Evolutionary conservation across 2,888 invertebrate species (phyloP).

Genomic region (Tenthredo amoena): DNA sequence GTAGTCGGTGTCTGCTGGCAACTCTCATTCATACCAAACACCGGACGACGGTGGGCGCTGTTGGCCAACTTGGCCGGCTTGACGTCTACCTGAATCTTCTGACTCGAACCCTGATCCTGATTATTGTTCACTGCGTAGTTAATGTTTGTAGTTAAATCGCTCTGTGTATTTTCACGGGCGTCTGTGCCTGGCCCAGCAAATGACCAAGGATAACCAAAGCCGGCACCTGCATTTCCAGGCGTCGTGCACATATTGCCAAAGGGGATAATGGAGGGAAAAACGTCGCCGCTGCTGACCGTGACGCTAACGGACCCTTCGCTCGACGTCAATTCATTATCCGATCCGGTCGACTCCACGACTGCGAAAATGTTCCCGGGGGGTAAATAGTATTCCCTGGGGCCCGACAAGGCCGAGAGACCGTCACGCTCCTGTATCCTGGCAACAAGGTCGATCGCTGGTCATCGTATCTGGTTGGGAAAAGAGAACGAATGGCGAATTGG

Average conservation of each 20-base stretch:
- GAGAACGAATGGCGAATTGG: conserved; percentile 35
- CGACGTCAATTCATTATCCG: conserved; percentile 50
- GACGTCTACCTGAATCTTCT: conserved; percentile 75
- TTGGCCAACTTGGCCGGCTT: conserved; percentile 74
- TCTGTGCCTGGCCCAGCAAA: conserved; percentile 75
- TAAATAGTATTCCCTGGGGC: conserved; percentile 19
- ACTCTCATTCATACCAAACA: conserved; percentile 75
- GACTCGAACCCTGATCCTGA: conserved; percentile 75
- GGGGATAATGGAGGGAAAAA: conserved; percentile 55
- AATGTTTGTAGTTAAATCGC: conserved; percentile 73
- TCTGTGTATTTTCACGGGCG: conserved; percentile 73
- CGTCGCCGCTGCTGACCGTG: conserved; percentile 56
- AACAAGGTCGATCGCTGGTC: conserved; percentile 62
- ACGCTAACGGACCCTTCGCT: conserved; percentile 46
- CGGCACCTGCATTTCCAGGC: conserved; percentile 75
- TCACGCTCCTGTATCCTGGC: conserved; percentile 76
- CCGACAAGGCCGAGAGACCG: conserved; percentile 64
- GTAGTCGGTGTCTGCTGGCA: conserved; percentile 73
- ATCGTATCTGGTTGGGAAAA: conserved; percentile 67
- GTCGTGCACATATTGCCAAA: conserved; percentile 75
- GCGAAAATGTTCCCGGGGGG: background rate
- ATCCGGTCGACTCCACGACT: conserved; percentile 49
- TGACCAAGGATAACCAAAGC: conserved; percentile 77
- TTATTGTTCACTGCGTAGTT: conserved; percentile 76
- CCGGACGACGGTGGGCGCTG: conserved; percentile 73